These are phyloP conservation scores for Zeus faber DNA, from an alignment of 2,113 vertebrate genomes.

Conservation along the genomic window DNA sequence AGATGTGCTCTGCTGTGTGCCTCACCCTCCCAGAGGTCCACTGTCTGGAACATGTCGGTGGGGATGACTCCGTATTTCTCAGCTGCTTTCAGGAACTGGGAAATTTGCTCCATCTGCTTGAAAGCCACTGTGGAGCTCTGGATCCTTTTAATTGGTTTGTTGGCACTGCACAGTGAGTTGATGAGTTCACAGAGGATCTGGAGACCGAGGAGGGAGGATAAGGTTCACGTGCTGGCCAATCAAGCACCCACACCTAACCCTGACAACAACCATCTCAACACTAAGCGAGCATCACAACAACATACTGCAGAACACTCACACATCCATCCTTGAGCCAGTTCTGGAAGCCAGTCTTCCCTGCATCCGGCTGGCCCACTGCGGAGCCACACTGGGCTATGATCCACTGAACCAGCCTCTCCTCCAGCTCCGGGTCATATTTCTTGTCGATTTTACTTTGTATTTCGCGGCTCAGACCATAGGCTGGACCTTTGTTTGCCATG, in stretches of 20 bases:
- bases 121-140: constrained; percentile 85
- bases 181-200: constrained; percentile 88
- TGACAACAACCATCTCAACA: too few relatives aligned
- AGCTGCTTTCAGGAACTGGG: constrained; percentile 87
- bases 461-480: constrained; percentile 74
- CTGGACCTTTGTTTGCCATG: constrained; percentile 72
- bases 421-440: constrained; percentile 94
- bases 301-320: constrained; percentile 73
- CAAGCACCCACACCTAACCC: not conserved
- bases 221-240: not conserved
- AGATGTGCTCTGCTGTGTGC: not conserved
- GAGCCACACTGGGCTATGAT: constrained; percentile 83
- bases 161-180: constrained; percentile 81
- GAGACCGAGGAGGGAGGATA: not conserved
- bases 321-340: constrained; percentile 93
- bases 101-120: constrained; percentile 97
- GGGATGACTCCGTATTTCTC: constrained; percentile 88
- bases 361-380: constrained; percentile 68
- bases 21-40: constrained; percentile 92
- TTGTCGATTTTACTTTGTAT: constrained; percentile 93
- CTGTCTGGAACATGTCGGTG: constrained; percentile 94
- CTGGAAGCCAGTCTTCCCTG: constrained; percentile 88
- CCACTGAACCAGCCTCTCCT: constrained; percentile 89
- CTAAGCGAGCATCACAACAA: too few relatives aligned
- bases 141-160: constrained; percentile 82